phyloP scores from a whole-genome alignment of 2,797 vertebrate genomes.

The Phrynocephalus guinanensis region DNA sequence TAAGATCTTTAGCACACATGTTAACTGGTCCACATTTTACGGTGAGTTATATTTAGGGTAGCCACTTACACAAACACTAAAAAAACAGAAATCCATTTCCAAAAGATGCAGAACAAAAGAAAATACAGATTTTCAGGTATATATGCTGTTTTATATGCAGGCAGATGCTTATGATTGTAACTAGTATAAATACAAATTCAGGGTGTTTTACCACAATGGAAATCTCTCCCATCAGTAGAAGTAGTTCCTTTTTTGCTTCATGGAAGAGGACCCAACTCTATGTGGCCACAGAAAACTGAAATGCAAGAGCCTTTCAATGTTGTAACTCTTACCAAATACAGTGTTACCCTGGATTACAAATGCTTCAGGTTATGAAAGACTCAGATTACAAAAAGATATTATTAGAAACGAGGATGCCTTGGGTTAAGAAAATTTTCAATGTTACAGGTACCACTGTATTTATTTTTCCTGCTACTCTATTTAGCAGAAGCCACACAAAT shows the following conservation, averaged over 20 bases:
- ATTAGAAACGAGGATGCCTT: no score
- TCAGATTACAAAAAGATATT: no score
- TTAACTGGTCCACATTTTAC: neutral
- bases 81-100: no score
- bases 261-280: neutral
- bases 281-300: neutral
- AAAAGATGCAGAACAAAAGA: neutral
- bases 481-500: neutral
- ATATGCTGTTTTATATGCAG: neutral
- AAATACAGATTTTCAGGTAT: neutral
- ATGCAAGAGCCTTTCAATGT: neutral
- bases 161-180: no score
- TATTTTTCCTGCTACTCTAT: neutral
- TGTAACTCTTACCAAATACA: neutral
- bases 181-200: neutral
- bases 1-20: neutral
- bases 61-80: no score
- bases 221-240: neutral
- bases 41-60: no score
- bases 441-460: neutral
- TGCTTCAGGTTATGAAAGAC: no score
- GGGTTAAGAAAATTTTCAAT: no score
- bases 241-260: neutral
- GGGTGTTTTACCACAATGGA: no score
- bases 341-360: no score